Evolutionary conservation across 2,888 invertebrate species (phyloP).

Genomic region (Ornithoptera priamus): DNA sequence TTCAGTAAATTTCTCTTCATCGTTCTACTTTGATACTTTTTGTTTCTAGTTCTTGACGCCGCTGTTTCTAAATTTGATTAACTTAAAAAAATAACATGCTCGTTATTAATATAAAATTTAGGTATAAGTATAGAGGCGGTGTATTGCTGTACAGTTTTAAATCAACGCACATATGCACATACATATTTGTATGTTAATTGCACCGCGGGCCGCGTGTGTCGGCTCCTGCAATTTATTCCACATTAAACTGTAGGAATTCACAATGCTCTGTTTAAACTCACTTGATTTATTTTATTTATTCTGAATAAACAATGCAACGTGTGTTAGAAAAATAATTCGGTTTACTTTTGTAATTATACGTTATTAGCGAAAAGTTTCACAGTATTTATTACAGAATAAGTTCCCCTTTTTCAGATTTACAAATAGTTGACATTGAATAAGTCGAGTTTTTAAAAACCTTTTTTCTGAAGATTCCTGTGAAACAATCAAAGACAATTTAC

Average conservation of each 20-base stretch:
- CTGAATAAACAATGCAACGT: not conserved
- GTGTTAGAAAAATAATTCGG: not conserved
- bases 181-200: not conserved
- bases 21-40: no score
- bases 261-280: constrained; percentile 5
- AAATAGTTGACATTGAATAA: no score
- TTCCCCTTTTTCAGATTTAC: no score
- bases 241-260: constrained; percentile 2
- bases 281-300: constrained; percentile 4
- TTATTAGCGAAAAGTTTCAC: not conserved
- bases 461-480: no score
- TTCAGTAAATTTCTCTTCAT: no score
- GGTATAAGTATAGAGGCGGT: no score
- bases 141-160: not conserved
- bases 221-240: constrained; percentile 1
- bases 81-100: no score
- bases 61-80: no score
- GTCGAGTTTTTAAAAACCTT: no score
- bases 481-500: no score
- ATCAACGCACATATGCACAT: not conserved
- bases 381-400: not conserved
- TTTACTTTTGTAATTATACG: not conserved
- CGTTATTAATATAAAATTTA: no score
- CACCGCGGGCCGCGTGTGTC: not conserved
- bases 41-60: no score